phyloP scores from a whole-genome alignment of 2,113 vertebrate species.

The Neogobius melanostomus region DNA sequence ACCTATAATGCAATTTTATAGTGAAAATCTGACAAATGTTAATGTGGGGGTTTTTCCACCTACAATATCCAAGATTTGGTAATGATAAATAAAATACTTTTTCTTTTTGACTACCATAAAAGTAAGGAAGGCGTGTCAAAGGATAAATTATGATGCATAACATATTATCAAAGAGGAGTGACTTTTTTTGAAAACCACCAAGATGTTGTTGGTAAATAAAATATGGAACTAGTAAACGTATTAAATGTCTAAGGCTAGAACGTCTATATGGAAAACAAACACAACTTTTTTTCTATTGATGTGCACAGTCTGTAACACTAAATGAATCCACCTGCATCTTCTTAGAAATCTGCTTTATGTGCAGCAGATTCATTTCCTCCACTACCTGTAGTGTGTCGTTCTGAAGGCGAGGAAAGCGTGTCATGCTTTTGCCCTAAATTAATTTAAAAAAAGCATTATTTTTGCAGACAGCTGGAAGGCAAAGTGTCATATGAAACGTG shows the following conservation, averaged over 20 bases:
- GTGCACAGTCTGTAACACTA: slow-evolving; percentile 13
- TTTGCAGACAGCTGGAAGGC: slow-evolving; percentile 1
- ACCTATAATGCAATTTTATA: too few relatives aligned
- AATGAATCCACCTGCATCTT: slow-evolving; percentile 54
- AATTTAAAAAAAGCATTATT: slow-evolving; percentile 16
- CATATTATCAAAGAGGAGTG: neutral
- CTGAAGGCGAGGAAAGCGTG: slow-evolving; percentile 38
- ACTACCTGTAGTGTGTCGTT: slow-evolving; percentile 53
- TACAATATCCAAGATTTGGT: too few relatives aligned
- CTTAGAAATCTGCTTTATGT: slow-evolving; percentile 60
- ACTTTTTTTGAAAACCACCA: neutral
- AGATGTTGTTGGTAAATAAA: too few relatives aligned
- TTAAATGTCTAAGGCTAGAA: neutral
- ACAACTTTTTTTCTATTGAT: neutral
- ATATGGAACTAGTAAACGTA: too few relatives aligned
- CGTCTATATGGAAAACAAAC: neutral
- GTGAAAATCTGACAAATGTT: too few relatives aligned
- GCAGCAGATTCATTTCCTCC: slow-evolving; percentile 60
- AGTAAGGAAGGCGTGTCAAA: too few relatives aligned
- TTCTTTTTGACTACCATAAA: too few relatives aligned
- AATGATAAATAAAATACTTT: too few relatives aligned
- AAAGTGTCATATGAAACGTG: too few relatives aligned
- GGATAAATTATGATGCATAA: too few relatives aligned
- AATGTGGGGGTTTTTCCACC: too few relatives aligned
- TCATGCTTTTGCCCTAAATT: slow-evolving; percentile 43